Evolutionary conservation across 2,113 vertebrate genomes (phyloP), one percentile per base, ranked within the genome.

Genomic region (Boleophthalmus pectinirostris): DNA sequence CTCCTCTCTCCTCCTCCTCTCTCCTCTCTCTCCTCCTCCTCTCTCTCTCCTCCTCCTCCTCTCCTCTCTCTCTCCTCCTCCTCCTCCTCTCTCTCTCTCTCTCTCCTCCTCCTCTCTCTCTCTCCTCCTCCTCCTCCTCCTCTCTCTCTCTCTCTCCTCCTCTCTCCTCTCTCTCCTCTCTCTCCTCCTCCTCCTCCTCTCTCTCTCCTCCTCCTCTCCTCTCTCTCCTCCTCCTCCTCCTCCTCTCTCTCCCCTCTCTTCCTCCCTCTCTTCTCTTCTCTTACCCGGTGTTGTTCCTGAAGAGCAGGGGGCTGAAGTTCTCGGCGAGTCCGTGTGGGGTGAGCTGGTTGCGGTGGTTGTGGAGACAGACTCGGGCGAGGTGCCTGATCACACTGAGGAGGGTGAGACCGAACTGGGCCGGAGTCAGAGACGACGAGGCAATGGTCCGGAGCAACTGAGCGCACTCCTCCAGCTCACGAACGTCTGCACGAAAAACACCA

Each of bases 321-420:
- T 98, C 97, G 0, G 95, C 93, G 51, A 98, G 89, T 66, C 80
- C 87, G 20, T 94, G 93, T 58, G 96, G 93, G 80, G 86, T 96
- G 79, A 97, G 82, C 70, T 96, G 93, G 88, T 95, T 98, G 82
- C 94, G 95, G 87, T 94, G 81, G 38, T 93, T 85, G 25, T 90
- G 90, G 84, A 96, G 92, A 80, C 94, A 97, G 74, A 98, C 89
- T 66, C 92, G 94, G 87, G 95, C 95, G 86, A 98, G 94, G 92
- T 99, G 97, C 54, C 95, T 94, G 46, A 98, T 92, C 84, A 98
- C 93, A 86, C 95, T 96, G 76, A 97, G 96, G 73, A 98, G 93
- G 0, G 96, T 97, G 72, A 98, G 94, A 90, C 96, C 96, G 84
- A 96, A 95, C 89, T 99, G 97, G 72, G 95, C 92, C 82, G 96